Base-by-base conservation (phyloP, 2,113 vertebrate genomes). In the Sinocyclocheilus anophthalmus region DNA sequence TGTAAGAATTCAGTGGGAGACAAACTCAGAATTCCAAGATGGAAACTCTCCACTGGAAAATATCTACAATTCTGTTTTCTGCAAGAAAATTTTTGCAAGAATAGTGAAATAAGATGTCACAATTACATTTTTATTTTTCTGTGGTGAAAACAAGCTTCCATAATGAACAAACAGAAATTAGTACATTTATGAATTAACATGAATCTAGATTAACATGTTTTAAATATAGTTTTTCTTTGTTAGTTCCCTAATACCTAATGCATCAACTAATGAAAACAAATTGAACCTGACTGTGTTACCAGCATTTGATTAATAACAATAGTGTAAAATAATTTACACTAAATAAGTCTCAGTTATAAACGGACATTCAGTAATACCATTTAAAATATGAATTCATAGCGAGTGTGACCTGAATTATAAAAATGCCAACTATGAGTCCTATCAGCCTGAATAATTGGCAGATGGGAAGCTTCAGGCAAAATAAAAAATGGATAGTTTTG, bases 401-500 rank as follows among this genome's bases (percentile, higher is more conserved):
- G 0, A n/a, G 30, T 24, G 33, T 85, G 78, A 45, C 55, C 55
- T 86, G 78, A 61, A 59, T 86, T 48, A 37, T 33, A 37, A 82
- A 86, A 86, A 59, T 48, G 85, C 67, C 39, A 45, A 69, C 30
- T 16, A 22, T 75, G 67, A 73, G 45, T 48, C 16, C 24, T 59
- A 73, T 75, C 57, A 81, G 53, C 67, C 45, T 81, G 14, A 83
- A 63, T 81, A 81, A 86, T 85, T 89, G 83, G 73, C 81, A 84
- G 75, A 86, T 84, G 76, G 75, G 30, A 84, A 55, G 55, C 84
- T 86, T 67, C 48, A 86, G 7, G 85, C 79, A 82, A 81, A 37
- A 69, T 53, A 72, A 86, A 84, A 91, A 90, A 89, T 77, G 69
- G 33, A 73, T 61, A 85, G 65, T 69, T 77, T 63, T 50, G 45